Conservation (phyloP, 2,113 vertebrate species). For the Aptenodytes patagonicus region DNA sequence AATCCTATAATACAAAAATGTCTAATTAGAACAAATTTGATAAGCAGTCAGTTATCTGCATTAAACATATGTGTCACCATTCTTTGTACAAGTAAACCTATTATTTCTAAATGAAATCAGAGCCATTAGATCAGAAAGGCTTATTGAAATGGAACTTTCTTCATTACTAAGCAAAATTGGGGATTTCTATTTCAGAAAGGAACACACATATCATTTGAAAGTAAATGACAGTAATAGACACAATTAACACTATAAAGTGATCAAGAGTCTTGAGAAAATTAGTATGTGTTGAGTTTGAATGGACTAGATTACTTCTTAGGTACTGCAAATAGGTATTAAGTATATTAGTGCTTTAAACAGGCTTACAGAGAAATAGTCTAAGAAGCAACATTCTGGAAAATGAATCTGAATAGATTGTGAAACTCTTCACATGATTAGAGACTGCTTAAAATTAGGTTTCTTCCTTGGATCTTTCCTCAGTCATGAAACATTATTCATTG, state of each 20-base stretch:
- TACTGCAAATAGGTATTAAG: conserved; percentile 76
- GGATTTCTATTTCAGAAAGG: conserved; percentile 71
- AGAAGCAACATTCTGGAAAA: conserved; percentile 59
- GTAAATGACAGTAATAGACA: conserved; percentile 80
- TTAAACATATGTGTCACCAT: conserved; percentile 82
- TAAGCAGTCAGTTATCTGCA: conserved; percentile 83
- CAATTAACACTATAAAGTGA: conserved; percentile 84
- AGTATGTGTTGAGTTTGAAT: conserved; percentile 74
- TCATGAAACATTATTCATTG: background rate
- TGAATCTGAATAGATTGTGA: conserved; percentile 23
- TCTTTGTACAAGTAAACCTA: conserved; percentile 71
- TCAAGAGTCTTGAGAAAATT: conserved; percentile 78
- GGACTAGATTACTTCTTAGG: conserved; percentile 73
- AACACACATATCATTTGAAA: conserved; percentile 70
- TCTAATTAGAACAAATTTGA: conserved; percentile 83
- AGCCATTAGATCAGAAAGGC: conserved; percentile 72
- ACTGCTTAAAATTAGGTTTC: background rate
- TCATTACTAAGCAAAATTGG: conserved; percentile 80
- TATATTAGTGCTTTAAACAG: conserved; percentile 72
- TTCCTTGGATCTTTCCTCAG: background rate
- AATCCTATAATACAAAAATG: conserved; percentile 73
- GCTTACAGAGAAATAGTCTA: conserved; percentile 60
- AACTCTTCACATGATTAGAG: conserved; percentile 32
- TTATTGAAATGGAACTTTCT: conserved; percentile 78
- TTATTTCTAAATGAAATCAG: conserved; percentile 81